These are phyloP conservation scores for Piscicola geometra DNA, from an alignment of 2,888 invertebrate genomes.

Conservation along the genomic window DNA sequence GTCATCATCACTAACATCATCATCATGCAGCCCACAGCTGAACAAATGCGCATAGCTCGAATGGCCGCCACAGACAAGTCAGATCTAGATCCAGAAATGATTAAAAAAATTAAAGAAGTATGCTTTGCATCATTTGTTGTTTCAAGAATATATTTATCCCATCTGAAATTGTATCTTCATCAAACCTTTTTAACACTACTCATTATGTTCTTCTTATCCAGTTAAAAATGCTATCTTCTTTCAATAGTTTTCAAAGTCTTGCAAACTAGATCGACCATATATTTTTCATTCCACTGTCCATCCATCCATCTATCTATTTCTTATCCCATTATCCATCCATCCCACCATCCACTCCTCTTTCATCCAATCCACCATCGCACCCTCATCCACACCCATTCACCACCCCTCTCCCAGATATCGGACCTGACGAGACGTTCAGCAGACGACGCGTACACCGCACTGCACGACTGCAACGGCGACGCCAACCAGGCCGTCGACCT, in stretches of 20 bases:
- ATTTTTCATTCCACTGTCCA: too few species aligned
- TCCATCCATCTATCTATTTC: too few species aligned
- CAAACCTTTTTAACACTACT: too few species aligned
- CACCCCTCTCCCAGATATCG: slow-evolving; percentile 63
- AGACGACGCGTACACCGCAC: slow-evolving; percentile 83
- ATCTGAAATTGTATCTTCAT: too few species aligned
- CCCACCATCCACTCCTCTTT: not conserved
- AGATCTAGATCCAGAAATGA: slow-evolving; percentile 63
- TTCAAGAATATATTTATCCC: too few species aligned
- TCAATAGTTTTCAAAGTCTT: slow-evolving; percentile 7
- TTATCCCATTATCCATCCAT: not conserved
- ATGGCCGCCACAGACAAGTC: slow-evolving; percentile 44
- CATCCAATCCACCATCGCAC: not conserved
- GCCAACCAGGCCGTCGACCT: slow-evolving; percentile 75
- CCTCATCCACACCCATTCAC: too few species aligned
- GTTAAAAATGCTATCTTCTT: not conserved
- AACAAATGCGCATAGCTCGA: slow-evolving; percentile 38
- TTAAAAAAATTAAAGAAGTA: slow-evolving; percentile 63
- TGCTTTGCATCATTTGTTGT: too few species aligned
- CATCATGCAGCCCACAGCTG: slow-evolving; percentile 40
- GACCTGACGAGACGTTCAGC: slow-evolving; percentile 83
- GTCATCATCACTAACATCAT: too few species aligned
- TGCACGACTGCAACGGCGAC: slow-evolving; percentile 88
- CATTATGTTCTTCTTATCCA: not conserved
- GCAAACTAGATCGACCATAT: too few species aligned